Base-by-base conservation (phyloP, 1,140 invertebrate species). In the Leucophenga varia region DNA sequence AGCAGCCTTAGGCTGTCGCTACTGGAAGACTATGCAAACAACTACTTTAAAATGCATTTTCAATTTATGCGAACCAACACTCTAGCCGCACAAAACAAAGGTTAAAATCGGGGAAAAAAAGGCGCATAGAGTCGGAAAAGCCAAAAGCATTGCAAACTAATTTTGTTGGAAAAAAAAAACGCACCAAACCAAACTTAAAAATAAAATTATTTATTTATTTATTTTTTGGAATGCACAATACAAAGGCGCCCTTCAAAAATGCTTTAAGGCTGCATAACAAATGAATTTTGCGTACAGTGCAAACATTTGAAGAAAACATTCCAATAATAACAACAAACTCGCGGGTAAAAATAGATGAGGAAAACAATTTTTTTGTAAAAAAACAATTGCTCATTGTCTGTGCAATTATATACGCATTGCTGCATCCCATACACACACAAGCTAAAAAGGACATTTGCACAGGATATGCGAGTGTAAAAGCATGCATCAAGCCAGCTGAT, bases 11-110 rank as follows among this genome's bases (percentile, higher is more conserved):
- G n/a, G n/a, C n/a, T n/a, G n/a, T n/a, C 4, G 8, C 31, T 9
- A 34, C 6, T 4, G 31, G 35, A 3, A 18, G 13, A 8, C 18
- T 5, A 6, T 5, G 35, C 16, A 8, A 25, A 19, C 50, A 49
- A 45, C 63, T 67, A 63, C 64, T 67, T 67, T 67, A 67, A 67
- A 67, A 67, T 67, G 63, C 63, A 67, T 67, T 67, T 67, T 67
- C 63, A 67, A 67, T 67, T 65, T 53, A 47, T 52, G 55, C 28
- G 43, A 30, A 30, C 41, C 49, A 60, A 32, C 21, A 22, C 37
- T 13, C 19, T 6, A 10, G 12, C 10, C n/a, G n/a, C n/a, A n/a
- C n/a, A n/a, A n/a, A n/a, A n/a, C n/a, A n/a, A n/a, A n/a, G n/a
- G n/a, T n/a, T n/a, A n/a, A n/a, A n/a, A n/a, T 13, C 16, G 18